Conservation (phyloP, 2,113 vertebrate genomes). For the Gnathonemus echidnorhynchus region DNA sequence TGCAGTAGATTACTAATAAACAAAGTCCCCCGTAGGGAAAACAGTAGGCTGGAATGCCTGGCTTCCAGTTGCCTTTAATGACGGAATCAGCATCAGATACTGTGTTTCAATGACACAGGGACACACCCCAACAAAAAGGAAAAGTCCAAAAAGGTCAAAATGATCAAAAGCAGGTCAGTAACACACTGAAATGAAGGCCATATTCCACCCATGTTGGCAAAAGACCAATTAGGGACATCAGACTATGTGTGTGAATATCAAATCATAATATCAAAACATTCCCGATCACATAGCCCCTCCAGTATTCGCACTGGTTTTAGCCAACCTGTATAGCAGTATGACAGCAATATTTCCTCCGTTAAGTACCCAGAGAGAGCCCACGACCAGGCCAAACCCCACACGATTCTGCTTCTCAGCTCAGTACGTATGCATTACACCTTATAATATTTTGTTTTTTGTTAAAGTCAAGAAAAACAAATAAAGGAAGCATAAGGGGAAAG, state of each 20-base stretch:
- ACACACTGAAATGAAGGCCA: neutral
- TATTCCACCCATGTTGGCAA: neutral
- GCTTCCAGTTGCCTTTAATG: neutral
- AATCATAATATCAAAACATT: neutral
- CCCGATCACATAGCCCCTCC: neutral
- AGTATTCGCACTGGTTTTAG: neutral
- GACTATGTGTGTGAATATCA: neutral
- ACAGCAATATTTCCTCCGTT: neutral
- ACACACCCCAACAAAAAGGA: neutral
- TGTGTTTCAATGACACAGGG: neutral
- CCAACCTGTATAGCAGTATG: neutral
- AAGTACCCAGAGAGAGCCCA: neutral
- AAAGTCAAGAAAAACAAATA: slow-evolving; percentile 36
- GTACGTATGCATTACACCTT: slow-evolving; percentile 42
- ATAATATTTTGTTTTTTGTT: slow-evolving; percentile 34
- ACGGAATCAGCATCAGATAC: neutral
- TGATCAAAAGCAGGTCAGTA: neutral
- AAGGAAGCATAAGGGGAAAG: slow-evolving; percentile 29
- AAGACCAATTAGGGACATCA: neutral
- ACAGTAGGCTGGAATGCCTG: neutral
- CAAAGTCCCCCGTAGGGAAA: neutral
- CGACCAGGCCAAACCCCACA: neutral
- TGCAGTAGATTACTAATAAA: neutral
- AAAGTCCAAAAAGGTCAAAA: neutral
- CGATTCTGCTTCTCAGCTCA: slow-evolving; percentile 27